Conservation (phyloP, 1,140 invertebrate genomes). For the Arctopsyche grandis region DNA sequence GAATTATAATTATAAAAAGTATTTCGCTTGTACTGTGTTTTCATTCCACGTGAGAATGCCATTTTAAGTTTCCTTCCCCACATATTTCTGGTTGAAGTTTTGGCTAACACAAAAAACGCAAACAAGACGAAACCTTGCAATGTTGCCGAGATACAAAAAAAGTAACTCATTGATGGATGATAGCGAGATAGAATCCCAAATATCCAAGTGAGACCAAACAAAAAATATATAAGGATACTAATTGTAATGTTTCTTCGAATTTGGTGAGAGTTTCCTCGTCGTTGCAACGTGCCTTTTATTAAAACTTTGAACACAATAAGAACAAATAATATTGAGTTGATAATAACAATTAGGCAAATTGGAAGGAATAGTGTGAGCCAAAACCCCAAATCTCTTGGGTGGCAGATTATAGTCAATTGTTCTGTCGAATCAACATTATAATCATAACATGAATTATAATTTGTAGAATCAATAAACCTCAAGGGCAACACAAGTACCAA, state of each 20-base stretch:
- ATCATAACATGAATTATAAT: conserved; percentile 59
- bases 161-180: conserved; percentile 61
- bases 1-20: background rate
- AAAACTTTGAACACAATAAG: conserved; percentile 64
- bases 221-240: conserved; percentile 63
- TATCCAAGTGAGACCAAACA: conserved; percentile 65
- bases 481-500: conserved; percentile 60
- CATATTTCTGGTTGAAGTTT: background rate
- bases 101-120: background rate
- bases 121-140: conserved; percentile 44
- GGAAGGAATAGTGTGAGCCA: conserved; percentile 63
- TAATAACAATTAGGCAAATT: conserved; percentile 59
- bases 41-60: conserved; percentile 52
- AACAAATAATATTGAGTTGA: conserved; percentile 63
- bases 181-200: conserved; percentile 62
- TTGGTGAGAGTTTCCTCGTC: conserved; percentile 61
- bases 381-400: conserved; percentile 61
- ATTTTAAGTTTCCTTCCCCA: background rate
- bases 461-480: conserved; percentile 58
- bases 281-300: conserved; percentile 59
- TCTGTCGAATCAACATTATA: conserved; percentile 44
- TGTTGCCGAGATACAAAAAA: conserved; percentile 64
- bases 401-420: conserved; percentile 57
- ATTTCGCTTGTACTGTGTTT: conserved; percentile 55
- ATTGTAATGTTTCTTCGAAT: conserved; percentile 61